These are phyloP conservation scores for Esox masquinongy DNA, from an alignment of 2,797 vertebrate species.

Conservation along the genomic window DNA sequence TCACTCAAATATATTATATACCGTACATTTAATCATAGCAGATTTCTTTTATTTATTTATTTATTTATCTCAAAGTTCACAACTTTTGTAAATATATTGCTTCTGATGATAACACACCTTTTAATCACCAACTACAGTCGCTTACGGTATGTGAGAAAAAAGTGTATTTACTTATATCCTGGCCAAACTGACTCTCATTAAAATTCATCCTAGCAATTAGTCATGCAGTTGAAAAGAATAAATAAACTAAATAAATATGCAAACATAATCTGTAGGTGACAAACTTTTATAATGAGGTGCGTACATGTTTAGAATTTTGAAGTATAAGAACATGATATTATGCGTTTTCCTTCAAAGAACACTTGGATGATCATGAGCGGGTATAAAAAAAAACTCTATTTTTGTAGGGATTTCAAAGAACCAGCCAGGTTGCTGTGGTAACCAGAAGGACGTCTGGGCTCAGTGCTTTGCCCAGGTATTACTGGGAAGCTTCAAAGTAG, in stretches of 20 bases:
- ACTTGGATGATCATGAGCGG: conserved; percentile 32
- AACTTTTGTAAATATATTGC: neutral
- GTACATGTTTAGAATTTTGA: conserved; percentile 54
- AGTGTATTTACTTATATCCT: conserved; percentile 10
- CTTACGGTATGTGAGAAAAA: neutral
- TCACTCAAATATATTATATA: too few relatives aligned
- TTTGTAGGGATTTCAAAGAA: conserved; percentile 70
- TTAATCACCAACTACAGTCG: neutral
- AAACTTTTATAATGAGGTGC: conserved; percentile 63
- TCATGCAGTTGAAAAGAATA: conserved; percentile 45
- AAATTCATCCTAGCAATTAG: conserved; percentile 61
- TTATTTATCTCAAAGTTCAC: neutral
- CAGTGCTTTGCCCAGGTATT: conserved; percentile 59
- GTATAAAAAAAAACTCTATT: conserved; percentile 49
- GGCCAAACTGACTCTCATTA: conserved; percentile 49
- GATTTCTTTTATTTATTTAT: too few relatives aligned
- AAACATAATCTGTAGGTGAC: conserved; percentile 45
- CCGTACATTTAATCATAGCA: too few relatives aligned
- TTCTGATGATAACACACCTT: neutral
- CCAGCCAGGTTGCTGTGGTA: conserved; percentile 63
- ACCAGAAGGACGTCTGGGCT: conserved; percentile 59
- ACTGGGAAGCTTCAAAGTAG: conserved; percentile 65
- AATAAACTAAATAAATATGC: conserved; percentile 29
- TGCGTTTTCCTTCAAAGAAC: conserved; percentile 58
- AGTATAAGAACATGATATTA: conserved; percentile 43